These are phyloP conservation scores for Rhamphomyia laevipes DNA, from an alignment of 2,888 invertebrate genomes.

Conservation along the genomic window DNA sequence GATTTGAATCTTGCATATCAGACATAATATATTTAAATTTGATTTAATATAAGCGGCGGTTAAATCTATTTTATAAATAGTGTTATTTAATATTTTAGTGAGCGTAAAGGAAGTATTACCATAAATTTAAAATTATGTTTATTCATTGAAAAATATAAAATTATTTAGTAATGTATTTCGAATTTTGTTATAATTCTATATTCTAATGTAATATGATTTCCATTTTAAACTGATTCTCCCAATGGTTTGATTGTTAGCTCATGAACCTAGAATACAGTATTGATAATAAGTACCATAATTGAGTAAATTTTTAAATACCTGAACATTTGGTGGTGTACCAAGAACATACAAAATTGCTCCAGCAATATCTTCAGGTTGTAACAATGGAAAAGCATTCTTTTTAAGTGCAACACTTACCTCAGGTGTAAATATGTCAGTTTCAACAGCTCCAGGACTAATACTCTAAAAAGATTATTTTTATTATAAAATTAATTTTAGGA, in stretches of 20 bases:
- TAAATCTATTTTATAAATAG: too few relatives aligned
- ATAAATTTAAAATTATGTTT: too few relatives aligned
- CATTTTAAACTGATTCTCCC: slow-evolving; percentile 1
- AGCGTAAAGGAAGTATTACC: too few relatives aligned
- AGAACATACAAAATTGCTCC: slow-evolving; percentile 30
- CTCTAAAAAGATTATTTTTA: slow-evolving; percentile 21
- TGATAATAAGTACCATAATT: not conserved
- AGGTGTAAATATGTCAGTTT: slow-evolving; percentile 22
- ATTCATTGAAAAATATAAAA: too few relatives aligned
- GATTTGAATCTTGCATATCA: too few relatives aligned
- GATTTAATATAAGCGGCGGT: too few relatives aligned
- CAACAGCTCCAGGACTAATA: slow-evolving; percentile 26
- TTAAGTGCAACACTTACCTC: slow-evolving; percentile 25
- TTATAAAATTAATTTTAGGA: too few relatives aligned
- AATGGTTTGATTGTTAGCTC: slow-evolving; percentile 8
- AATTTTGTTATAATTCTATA: too few relatives aligned
- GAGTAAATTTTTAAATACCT: slow-evolving; percentile 15
- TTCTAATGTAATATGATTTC: too few relatives aligned
- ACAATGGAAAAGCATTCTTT: slow-evolving; percentile 27
- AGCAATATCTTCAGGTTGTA: slow-evolving; percentile 26
- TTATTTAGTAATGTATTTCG: too few relatives aligned
- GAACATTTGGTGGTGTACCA: slow-evolving; percentile 26
- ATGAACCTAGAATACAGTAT: slow-evolving; percentile 3
- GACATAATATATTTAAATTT: too few relatives aligned
- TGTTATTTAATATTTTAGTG: too few relatives aligned